Evolutionary conservation across 2,113 vertebrate species (phyloP).

Genomic region (Grantiella picta): DNA sequence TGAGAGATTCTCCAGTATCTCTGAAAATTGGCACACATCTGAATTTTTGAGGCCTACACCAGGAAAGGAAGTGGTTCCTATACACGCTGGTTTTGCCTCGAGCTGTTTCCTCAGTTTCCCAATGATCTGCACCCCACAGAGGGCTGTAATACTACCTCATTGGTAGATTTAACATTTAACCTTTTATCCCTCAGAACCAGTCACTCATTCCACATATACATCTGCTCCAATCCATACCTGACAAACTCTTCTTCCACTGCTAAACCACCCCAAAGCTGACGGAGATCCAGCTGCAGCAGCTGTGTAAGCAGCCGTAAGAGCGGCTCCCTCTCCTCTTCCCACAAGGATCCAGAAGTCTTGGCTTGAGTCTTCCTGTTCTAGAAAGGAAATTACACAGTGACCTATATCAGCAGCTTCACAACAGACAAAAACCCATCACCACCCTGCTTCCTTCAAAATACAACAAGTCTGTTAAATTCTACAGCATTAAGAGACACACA

Average conservation of each 20-base stretch:
- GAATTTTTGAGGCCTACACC: neutral
- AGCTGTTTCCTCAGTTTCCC: neutral
- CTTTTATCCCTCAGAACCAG: neutral
- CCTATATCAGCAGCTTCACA: neutral
- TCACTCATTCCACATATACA: neutral
- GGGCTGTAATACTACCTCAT: neutral
- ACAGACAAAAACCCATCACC: neutral
- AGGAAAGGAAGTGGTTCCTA: neutral
- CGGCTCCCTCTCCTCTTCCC: slow-evolving; percentile 84
- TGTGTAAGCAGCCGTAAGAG: slow-evolving; percentile 82
- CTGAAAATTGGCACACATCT: neutral
- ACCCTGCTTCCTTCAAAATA: neutral
- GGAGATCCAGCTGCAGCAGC: slow-evolving; percentile 89
- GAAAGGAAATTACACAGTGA: neutral
- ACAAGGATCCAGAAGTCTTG: slow-evolving; percentile 72
- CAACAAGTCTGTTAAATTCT: neutral
- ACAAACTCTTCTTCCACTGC: slow-evolving; percentile 91
- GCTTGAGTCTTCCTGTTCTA: slow-evolving; percentile 86
- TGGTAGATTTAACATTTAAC: neutral
- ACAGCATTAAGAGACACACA: neutral
- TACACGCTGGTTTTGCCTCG: neutral
- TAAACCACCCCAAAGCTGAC: slow-evolving; percentile 84
- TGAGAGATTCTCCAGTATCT: neutral
- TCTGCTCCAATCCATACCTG: slow-evolving; percentile 67
- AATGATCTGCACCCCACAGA: neutral